Evolutionary conservation across 2,113 vertebrate genomes (phyloP).

Genomic region (Thalassoma bifasciatum): DNA sequence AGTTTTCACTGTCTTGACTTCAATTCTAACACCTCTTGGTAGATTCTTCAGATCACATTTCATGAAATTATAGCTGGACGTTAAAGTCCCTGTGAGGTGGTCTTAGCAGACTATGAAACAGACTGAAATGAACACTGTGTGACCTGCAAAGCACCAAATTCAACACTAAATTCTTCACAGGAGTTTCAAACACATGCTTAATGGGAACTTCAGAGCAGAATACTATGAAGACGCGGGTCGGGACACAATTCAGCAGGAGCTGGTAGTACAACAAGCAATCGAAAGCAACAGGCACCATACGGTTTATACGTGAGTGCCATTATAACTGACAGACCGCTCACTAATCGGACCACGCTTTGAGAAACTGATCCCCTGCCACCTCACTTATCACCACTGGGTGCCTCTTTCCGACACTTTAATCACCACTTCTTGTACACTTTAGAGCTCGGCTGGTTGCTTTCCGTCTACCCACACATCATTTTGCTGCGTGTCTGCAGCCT

Average conservation of each 20-base stretch:
- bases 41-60: no score
- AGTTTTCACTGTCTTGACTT: no score
- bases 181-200: no score
- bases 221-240: no score
- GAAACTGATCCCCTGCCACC: slow-evolving; percentile 66
- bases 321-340: slow-evolving; percentile 54
- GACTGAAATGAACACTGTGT: no score
- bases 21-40: no score
- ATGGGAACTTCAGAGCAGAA: no score
- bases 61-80: no score
- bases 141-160: no score
- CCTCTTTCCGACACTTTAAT: slow-evolving; percentile 80
- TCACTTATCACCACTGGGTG: slow-evolving; percentile 74
- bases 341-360: slow-evolving; percentile 67
- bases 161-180: no score
- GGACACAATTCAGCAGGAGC: slow-evolving; percentile 19
- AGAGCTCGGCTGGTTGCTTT: slow-evolving; percentile 62
- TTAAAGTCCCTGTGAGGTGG: no score
- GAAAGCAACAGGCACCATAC: slow-evolving; percentile 4
- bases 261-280: slow-evolving; percentile 2
- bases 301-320: slow-evolving; percentile 24
- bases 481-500: slow-evolving; percentile 50
- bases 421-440: slow-evolving; percentile 58
- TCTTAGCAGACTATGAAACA: no score
- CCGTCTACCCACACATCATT: slow-evolving; percentile 79